Base-by-base conservation (phyloP, 2,888 invertebrate species). In the Kryphioiulus occultus region DNA sequence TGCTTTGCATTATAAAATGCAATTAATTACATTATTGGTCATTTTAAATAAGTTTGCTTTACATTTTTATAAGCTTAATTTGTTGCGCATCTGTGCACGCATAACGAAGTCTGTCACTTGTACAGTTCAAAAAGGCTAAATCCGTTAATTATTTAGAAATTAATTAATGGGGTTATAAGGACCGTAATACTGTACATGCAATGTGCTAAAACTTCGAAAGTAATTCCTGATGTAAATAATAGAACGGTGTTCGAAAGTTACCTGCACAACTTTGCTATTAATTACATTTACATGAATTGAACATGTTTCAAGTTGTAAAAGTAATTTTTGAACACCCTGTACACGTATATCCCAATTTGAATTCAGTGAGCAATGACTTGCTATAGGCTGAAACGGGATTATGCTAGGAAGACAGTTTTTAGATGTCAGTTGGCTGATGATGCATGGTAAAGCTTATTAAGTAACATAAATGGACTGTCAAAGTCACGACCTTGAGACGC, bases 381-480 rank as follows among this genome's bases (percentile, higher is more conserved):
- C 30, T 22, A 26, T 30, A 30, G 78, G 26, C 30, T 30, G 78
- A 7, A 68, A 68, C 12, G 22, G 26, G 19, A 53, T 17, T 53
- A 53, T 19, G 53, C 5, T 10, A 47, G 15, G n/a, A 53, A 53
- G 53, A 68, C 68, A 26, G 26, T 68, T 68, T 44, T 26, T 68
- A 10, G 68, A 68, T 68, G 68, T 68, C 68, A 68, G 78, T 78
- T 78, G 30, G 30, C 30, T 78, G 78, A 78, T 78, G 78, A 78
- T 78, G 30, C 78, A 78, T 78, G 22, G 78, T 30, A 78, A 22
- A n/a, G 78, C 30, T 26, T 78, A 78, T 78, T 78, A 78, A 78
- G 30, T 22, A 30, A 26, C 78, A 78, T 78, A 78, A 35, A 78
- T 78, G 78, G 78, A 78, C 26, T 78, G 78, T 30, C 78, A 78